phyloP scores from a whole-genome alignment of 2,113 vertebrate genomes.

The Festucalex cinctus region DNA sequence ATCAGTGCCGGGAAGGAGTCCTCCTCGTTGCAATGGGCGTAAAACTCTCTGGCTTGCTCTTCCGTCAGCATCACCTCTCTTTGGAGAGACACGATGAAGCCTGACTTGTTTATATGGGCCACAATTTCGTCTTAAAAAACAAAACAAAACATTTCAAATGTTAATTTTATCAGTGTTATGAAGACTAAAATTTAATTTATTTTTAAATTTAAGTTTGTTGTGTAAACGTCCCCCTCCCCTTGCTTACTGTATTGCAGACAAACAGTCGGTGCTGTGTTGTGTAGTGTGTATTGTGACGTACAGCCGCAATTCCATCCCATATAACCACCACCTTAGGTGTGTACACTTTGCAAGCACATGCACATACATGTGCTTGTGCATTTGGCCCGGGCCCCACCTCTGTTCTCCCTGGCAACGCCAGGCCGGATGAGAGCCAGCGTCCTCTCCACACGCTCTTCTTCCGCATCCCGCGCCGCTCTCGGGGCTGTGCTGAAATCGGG shows the following conservation, averaged over 20 bases:
- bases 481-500: slow-evolving; percentile 70
- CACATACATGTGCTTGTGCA: slow-evolving; percentile 31
- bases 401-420: slow-evolving; percentile 66
- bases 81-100: slow-evolving; percentile 72
- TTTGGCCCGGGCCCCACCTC: slow-evolving; percentile 69
- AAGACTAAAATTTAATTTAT: too few species aligned
- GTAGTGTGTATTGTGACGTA: not conserved
- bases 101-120: slow-evolving; percentile 62
- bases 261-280: not conserved
- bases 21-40: slow-evolving; percentile 62
- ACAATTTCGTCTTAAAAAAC: slow-evolving; percentile 70
- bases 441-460: slow-evolving; percentile 69
- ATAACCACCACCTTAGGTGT: slow-evolving; percentile 14
- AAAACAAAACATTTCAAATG: not conserved
- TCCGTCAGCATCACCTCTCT: slow-evolving; percentile 66
- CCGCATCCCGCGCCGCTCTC: slow-evolving; percentile 46
- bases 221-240: too few species aligned
- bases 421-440: slow-evolving; percentile 76
- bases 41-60: slow-evolving; percentile 74
- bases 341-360: slow-evolving; percentile 8
- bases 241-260: too few species aligned
- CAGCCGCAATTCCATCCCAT: not conserved
- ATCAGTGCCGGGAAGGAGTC: slow-evolving; percentile 67
- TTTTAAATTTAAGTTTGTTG: too few species aligned
- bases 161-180: not conserved